These are phyloP conservation scores for Hydrochoerus hydrochaeris DNA, from an alignment of 2,113 vertebrate species.

Conservation along the genomic window DNA sequence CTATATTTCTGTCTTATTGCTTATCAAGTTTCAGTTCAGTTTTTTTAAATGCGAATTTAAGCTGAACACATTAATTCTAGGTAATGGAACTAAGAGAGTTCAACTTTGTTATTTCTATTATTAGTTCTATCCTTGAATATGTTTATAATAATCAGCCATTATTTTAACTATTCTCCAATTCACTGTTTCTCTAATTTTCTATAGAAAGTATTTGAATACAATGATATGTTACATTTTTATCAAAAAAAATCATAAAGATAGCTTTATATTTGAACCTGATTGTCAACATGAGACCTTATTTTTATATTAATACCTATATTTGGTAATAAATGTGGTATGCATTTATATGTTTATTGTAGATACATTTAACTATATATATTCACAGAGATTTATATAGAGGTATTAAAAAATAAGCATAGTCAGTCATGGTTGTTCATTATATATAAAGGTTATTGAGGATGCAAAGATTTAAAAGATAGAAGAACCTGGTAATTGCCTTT, in stretches of 20 bases:
- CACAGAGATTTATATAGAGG: conserved; percentile 61
- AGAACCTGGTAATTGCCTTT: conserved; percentile 99
- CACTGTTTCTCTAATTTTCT: conserved; percentile 25
- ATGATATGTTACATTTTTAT: conserved; percentile 44
- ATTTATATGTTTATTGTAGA: background rate
- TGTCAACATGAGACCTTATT: background rate
- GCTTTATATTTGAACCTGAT: background rate
- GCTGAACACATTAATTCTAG: background rate
- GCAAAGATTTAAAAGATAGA: conserved; percentile 92
- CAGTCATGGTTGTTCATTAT: conserved; percentile 64
- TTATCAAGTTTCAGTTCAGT: background rate
- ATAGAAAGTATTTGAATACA: conserved; percentile 52
- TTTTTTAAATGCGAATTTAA: background rate
- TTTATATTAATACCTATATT: conserved; percentile 49
- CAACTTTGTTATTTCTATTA: background rate
- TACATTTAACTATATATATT: conserved; percentile 50
- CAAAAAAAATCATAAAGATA: background rate
- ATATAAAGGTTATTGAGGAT: conserved; percentile 93
- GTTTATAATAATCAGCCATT: background rate
- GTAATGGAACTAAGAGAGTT: background rate
- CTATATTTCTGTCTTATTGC: fast-evolving
- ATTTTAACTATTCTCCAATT: background rate
- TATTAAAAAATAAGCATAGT: conserved; percentile 54
- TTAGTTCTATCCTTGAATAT: background rate
- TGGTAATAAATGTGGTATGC: background rate